phyloP scores from a whole-genome alignment of 2,797 vertebrate genomes.

The Enteromius fasciolatus region DNA sequence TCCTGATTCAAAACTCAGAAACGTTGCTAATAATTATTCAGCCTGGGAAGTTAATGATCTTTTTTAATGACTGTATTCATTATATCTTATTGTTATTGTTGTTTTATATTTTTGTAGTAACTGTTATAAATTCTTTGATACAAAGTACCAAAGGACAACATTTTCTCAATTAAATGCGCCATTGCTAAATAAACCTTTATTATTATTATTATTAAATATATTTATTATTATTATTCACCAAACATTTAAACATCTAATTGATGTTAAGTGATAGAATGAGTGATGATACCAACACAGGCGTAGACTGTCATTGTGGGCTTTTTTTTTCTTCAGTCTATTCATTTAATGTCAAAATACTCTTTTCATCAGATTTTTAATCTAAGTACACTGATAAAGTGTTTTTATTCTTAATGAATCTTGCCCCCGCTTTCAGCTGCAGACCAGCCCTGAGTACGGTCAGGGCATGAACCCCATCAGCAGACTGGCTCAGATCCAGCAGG shows the following conservation, averaged over 20 bases:
- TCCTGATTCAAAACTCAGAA: background rate
- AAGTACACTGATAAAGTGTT: background rate
- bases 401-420: background rate
- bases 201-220: no score
- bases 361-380: background rate
- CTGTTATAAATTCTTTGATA: background rate
- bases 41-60: background rate
- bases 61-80: background rate
- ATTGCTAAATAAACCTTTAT: no score
- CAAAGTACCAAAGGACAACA: background rate
- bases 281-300: background rate
- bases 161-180: background rate
- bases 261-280: background rate
- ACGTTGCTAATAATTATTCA: background rate
- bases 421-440: slow-evolving; percentile 82
- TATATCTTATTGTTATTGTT: background rate
- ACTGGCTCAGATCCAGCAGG: slow-evolving; percentile 98
- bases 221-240: no score
- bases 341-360: background rate
- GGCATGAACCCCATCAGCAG: slow-evolving; percentile 99
- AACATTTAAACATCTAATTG: background rate
- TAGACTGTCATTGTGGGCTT: background rate
- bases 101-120: background rate
- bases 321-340: background rate
- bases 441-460: slow-evolving; percentile 93